Evolutionary conservation across 2,888 invertebrate species (phyloP), one percentile per base, ranked within the genome.

Genomic region (Dasysyrphus tricinctus): DNA sequence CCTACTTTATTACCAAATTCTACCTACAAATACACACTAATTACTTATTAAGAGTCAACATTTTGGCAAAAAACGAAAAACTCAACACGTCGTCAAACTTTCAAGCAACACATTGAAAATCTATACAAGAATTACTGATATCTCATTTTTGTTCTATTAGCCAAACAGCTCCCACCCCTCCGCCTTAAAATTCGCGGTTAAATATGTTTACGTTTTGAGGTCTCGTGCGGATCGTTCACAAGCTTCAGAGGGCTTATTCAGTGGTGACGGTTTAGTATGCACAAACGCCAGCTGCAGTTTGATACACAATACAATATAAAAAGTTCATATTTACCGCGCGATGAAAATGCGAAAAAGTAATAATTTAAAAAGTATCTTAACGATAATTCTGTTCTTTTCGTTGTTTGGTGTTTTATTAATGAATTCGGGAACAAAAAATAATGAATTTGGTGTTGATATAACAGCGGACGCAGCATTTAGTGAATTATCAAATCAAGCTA

Each of bases 401-500:
- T 4, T 80, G 1, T 11, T 83, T 24, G 14, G 61, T 9, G 19
- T 74, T 11, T 56, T 56, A n/a, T 11, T 65, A 16, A 37, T 80
- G 3, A 44, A 54, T 47, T 47, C 59, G 32, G 42, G 24, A n/a
- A 47, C 7, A 34, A 54, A 39, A 6, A 49, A n/a, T 61, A 42
- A 2, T 42, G 19, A 61, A 24, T 14, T 3, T 42, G 39, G n/a
- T 4, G 0, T 14, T 12, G 24, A 47, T 29, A 32, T 44, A n/a
- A 8, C 42, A 0, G 49, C 65, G 7, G 49, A 59, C 12, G 3
- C 0, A 37, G 5, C 54, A 61, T 29, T 9, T 5, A 51, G 56
- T 69, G 79, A 79, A 54, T 14, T 32, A 19, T 42, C 67, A 67
- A 37, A 32, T 47, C 29, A 47, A 47, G 32, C 88, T 88, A 88